Conservation (phyloP, 2,113 vertebrate genomes). For the Tamias sibiricus region DNA sequence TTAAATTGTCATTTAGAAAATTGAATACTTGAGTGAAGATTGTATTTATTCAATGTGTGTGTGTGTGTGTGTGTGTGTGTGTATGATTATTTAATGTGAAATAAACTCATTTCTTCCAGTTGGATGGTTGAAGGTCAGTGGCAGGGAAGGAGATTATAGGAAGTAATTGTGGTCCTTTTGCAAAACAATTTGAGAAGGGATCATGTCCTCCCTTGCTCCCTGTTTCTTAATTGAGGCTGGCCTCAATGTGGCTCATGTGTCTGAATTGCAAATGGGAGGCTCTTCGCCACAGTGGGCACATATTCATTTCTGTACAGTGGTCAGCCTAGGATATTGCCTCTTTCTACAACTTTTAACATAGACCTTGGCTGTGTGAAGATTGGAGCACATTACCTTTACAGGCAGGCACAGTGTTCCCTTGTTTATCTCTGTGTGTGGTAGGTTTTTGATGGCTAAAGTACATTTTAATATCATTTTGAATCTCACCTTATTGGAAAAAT, state of each 20-base stretch:
- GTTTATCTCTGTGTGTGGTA: background rate
- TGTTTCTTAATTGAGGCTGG: background rate
- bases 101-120: background rate
- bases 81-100: background rate
- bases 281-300: background rate
- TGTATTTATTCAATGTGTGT: background rate
- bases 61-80: background rate
- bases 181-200: background rate
- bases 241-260: no score
- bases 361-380: background rate
- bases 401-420: background rate
- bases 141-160: background rate
- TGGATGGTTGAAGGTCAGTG: background rate
- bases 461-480: background rate
- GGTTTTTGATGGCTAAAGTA: background rate
- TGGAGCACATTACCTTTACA: background rate
- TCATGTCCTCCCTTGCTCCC: background rate
- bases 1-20: conserved; percentile 56
- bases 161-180: background rate
- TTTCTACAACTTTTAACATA: background rate
- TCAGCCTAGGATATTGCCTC: background rate
- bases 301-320: background rate
- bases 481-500: background rate
- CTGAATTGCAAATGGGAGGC: background rate
- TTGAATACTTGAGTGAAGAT: conserved; percentile 30